Base-by-base conservation (phyloP, 2,113 vertebrate species). In the Micronycteris hirsuta region DNA sequence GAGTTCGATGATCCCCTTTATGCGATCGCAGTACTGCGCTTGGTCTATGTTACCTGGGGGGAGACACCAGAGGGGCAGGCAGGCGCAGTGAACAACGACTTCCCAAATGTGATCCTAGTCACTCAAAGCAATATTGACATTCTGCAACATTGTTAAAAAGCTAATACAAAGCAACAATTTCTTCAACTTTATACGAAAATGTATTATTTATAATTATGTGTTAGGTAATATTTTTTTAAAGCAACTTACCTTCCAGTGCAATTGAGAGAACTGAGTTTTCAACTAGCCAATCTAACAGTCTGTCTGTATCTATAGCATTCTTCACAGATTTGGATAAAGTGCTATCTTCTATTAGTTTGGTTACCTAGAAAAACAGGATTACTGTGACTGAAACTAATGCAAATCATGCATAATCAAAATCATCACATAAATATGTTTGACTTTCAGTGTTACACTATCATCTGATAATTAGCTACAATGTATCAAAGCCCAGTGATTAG, bases 1-100 rank as follows among this genome's bases (percentile, higher is more conserved):
- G 71, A 99, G 98, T 98, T 99, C 99, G 98, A 99, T 99, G 98
- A 99, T 99, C 98, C 99, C 99, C 98, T 99, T 99, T 98, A 99
- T 99, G 94, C 99, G 99, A 97, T 99, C 99, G 98, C 99, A 99
- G 98, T 99, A 99, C 78, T 99, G 99, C 0, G 99, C 99, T 97
- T 99, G 99, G 97, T 99, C 99, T 98, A 99, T 99, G 96, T 99
- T 99, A 92, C 99, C 99, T 99, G 97, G 22, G 26, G 98, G 63
- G 98, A 85, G 61, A 96, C 36, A 89, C 20, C 43, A 76, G 4
- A 96, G 43, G 56, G 52, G 43, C 87, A 73, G 61, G 43, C 1
- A 97, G 49, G 90, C 56, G 14, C 7, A 70, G 86, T 96, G 86
- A 83, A 90, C 65, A 33, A 5, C 28, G 31, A 71, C 16, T 90